Base-by-base conservation (phyloP, 2,888 invertebrate genomes). In the Gari tellinella region DNA sequence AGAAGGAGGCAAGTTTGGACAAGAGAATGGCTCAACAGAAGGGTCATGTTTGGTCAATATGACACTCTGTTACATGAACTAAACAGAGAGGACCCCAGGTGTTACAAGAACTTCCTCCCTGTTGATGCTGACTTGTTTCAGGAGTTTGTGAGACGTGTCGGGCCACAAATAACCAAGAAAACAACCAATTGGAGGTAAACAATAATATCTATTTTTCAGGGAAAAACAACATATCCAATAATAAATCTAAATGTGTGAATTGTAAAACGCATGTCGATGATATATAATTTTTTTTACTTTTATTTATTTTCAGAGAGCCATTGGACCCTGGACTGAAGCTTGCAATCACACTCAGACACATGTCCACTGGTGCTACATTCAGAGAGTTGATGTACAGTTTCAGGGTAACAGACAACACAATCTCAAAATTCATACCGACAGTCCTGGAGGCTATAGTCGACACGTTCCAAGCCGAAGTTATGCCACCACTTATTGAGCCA, bases 101-200 rank as follows among this genome's bases (percentile, higher is more conserved):
- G 53, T 62, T 62, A 64, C 56, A 64, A 46, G 48, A 64, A 64
- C 56, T 64, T 65, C 51, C 65, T 65, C 41, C 41, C 49, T 49
- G 51, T 65, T 56, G 57, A 65, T 57, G 57, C 65, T 49, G 65
- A 48, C 53, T 57, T 65, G 65, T 65, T 55, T 55, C 53, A 45
- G 63, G 63, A 65, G 65, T 65, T 65, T 56, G 65, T 65, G 66
- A 66, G 66, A 58, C 66, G 43, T 51, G 57, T 58, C 25, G 37
- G 57, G 65, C 53, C 65, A 65, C 23, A 57, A 48, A 49, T 48
- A 65, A 48, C 65, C 56, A 56, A 65, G 56, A 65, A 56, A 38
- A 66, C 66, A 66, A 51, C 58, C 52, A 51, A 58, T 66, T 66
- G 58, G 58, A 57, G 49, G 53, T 63, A 31, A 58, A 58, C 58